Base-by-base conservation (phyloP, 1,140 invertebrate species). In the Pectinophora gossypiella region DNA sequence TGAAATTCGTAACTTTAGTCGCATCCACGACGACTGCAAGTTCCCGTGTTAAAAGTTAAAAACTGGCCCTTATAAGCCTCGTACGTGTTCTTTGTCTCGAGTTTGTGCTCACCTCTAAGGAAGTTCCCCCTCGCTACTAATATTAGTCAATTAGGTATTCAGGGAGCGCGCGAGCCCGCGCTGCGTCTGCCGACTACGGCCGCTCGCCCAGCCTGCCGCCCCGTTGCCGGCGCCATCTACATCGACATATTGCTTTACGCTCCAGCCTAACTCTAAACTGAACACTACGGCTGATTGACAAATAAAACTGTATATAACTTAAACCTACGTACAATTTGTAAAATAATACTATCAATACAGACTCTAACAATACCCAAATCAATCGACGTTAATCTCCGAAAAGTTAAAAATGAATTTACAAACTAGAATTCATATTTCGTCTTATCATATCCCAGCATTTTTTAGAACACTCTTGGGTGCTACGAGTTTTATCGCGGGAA, bases 121-220 rank as follows among this genome's bases (percentile, higher is more conserved):
- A 78, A 81, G 71, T 72, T 81, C 64, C 78, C 77, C 61, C 65
- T 61, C 64, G 68, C 75, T 78, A 83, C 83, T 86, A 84, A 86
- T 86, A 86, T 86, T 84, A 84, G 77, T 74, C 80, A 82, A 84
- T 86, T 86, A 86, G 72, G 76, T 86, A 86, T 86, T 86, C 83
- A 84, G 78, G 72, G 45, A 78, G 78, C 80, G 77, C 64, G 48
- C 64, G 55, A 69, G 70, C 67, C 71, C 74, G 64, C 70, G 54
- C 54, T 63, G 63, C 68, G 73, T 70, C 72, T 68, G 54, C 57
- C 61, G 59, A 64, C 66, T 71, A 60, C 61, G 60, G 54, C 49
- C 40, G 48, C 46, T 42, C 40, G 53, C 48, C 55, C 12, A 12
- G 36, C 36, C 36, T 15, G 36, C 36, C 36, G n/a, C 36, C 6